phyloP scores from a whole-genome alignment of 2,888 invertebrate genomes.

The Abrostola tripartita region DNA sequence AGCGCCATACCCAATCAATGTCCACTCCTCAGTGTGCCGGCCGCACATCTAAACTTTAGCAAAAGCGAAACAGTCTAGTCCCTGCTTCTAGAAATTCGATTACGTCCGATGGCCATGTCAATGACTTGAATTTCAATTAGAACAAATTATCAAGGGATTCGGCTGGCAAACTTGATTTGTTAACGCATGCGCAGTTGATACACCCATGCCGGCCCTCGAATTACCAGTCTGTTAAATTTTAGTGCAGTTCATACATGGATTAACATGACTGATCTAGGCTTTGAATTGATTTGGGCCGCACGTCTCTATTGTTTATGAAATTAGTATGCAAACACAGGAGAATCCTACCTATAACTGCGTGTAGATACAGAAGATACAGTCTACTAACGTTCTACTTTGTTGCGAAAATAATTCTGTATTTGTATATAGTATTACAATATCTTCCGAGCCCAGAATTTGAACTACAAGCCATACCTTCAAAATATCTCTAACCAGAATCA shows the following conservation, averaged over 20 bases:
- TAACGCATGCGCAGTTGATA: conserved; percentile 70
- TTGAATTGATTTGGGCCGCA: background rate
- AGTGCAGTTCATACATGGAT: conserved; percentile 34
- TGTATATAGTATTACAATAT: too few species aligned
- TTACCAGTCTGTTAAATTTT: conserved; percentile 48
- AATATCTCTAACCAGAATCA: too few species aligned
- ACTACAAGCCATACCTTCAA: too few species aligned
- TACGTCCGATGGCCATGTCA: conserved; percentile 88
- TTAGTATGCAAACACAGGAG: background rate
- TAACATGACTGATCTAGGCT: conserved; percentile 16
- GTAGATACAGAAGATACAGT: too few species aligned
- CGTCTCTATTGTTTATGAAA: background rate
- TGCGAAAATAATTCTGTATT: too few species aligned
- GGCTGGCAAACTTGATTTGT: conserved; percentile 85
- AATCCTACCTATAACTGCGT: too few species aligned
- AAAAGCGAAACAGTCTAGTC: conserved; percentile 10
- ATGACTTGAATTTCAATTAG: conserved; percentile 92
- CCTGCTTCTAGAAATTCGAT: conserved; percentile 84
- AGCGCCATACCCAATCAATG: background rate
- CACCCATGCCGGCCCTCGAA: conserved; percentile 25
- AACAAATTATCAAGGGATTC: conserved; percentile 88
- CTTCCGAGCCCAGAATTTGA: too few species aligned
- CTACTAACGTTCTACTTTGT: too few species aligned
- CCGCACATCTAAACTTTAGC: conserved; percentile 1
- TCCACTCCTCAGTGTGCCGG: background rate